These are phyloP conservation scores for Ctenomys sociabilis DNA, from an alignment of 2,113 vertebrate genomes.

Conservation along the genomic window DNA sequence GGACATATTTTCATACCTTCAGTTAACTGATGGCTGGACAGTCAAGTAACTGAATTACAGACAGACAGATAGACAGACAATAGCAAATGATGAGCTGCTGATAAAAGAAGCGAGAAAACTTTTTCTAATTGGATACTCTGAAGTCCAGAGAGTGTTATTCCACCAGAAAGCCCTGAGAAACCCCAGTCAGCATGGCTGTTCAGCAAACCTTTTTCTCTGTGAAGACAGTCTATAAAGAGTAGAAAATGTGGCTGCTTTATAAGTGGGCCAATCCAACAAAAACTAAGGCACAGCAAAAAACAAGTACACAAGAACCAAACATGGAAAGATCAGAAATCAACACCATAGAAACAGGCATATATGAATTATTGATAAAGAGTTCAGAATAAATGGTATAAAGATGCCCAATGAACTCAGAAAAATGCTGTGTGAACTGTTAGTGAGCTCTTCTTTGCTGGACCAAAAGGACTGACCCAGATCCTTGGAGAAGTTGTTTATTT, in stretches of 20 bases:
- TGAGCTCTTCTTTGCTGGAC: neutral
- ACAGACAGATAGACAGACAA: neutral
- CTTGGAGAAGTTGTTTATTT: neutral
- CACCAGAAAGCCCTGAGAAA: neutral
- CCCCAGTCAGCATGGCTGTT: neutral
- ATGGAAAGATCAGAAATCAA: neutral
- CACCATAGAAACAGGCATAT: neutral
- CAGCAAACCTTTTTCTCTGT: neutral
- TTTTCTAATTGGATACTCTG: neutral
- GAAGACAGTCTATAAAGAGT: neutral
- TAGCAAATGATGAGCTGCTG: neutral
- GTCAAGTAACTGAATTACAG: neutral
- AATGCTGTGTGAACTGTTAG: neutral
- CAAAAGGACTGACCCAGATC: neutral
- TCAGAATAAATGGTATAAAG: neutral
- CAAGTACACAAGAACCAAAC: neutral
- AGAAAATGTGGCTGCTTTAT: neutral
- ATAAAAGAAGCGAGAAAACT: neutral
- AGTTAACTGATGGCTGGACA: neutral
- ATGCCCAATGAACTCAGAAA: neutral
- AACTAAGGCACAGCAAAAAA: neutral
- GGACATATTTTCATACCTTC: neutral
- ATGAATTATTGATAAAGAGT: neutral
- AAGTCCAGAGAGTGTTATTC: neutral
- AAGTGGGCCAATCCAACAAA: neutral